These are phyloP conservation scores for Pachypanchax playfairii DNA, from an alignment of 2,113 vertebrate species.

Conservation along the genomic window DNA sequence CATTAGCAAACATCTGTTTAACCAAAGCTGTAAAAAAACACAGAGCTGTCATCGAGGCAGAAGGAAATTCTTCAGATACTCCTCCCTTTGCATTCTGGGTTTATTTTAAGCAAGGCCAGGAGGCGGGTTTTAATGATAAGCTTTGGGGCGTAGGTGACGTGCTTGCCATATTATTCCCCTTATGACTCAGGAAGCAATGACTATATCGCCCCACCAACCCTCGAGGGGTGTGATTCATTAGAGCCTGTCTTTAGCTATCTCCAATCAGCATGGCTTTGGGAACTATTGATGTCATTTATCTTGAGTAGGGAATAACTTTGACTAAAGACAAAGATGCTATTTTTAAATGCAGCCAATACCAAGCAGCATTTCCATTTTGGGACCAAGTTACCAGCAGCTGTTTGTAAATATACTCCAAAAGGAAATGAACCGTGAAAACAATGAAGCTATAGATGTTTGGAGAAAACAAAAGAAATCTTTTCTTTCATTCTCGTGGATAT, in stretches of 20 bases:
- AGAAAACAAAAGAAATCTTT: neutral
- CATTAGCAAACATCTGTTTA: constrained; percentile 65
- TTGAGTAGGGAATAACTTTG: constrained; percentile 34
- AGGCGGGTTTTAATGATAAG: constrained; percentile 69
- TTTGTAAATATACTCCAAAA: constrained; percentile 6
- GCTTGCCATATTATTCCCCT: constrained; percentile 58
- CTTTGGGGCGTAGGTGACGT: constrained; percentile 63
- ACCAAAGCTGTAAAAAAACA: constrained; percentile 44
- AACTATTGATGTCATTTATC: constrained; percentile 42
- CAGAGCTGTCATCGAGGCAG: constrained; percentile 30
- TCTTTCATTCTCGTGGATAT: constrained; percentile 11
- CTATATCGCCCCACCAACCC: constrained; percentile 18
- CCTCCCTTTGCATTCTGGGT: constrained; percentile 50
- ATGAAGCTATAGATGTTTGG: no score
- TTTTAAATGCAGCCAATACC: constrained; percentile 32
- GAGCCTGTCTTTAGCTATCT: constrained; percentile 46
- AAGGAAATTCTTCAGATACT: constrained; percentile 58
- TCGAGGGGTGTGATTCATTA: constrained; percentile 47
- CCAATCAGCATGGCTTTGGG: constrained; percentile 50
- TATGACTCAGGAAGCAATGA: constrained; percentile 54
- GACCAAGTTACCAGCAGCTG: constrained; percentile 17
- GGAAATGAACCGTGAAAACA: neutral
- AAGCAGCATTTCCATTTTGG: constrained; percentile 45
- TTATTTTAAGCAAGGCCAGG: constrained; percentile 72
- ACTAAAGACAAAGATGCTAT: constrained; percentile 49